Percentiles rank a stretch among this genome's conserved stretches.
Conservation (phyloP, 2,113 vertebrate genomes). For the Nothocercus nigrocapillus region DNA sequence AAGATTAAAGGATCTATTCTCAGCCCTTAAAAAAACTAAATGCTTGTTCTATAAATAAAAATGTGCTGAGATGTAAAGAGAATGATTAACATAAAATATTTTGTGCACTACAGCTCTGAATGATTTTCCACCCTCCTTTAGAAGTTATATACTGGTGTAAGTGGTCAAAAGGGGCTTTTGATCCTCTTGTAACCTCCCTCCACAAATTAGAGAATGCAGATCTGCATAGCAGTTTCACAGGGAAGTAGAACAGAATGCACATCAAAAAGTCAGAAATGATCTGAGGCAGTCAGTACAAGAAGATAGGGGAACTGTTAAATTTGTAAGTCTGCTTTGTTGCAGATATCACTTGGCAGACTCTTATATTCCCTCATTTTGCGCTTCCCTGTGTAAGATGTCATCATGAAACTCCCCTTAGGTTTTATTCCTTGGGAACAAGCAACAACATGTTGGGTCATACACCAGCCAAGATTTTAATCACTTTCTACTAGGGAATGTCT, state of each 20-base stretch:
- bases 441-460: background rate
- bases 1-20: background rate
- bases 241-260: background rate
- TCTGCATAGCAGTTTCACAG: background rate
- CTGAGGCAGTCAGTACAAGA: background rate
- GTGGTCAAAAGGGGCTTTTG: background rate
- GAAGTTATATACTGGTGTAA: background rate
- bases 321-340: background rate
- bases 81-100: background rate
- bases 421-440: background rate
- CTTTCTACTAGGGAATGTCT: background rate
- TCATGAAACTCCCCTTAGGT: background rate
- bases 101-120: background rate
- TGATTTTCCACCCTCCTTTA: background rate
- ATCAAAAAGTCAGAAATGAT: background rate
- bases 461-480: background rate
- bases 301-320: background rate
- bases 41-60: background rate
- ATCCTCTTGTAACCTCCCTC: background rate
- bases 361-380: background rate
- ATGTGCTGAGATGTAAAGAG: background rate
- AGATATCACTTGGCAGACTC: background rate
- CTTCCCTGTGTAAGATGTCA: background rate
- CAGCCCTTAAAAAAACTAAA: background rate
- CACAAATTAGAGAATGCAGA: background rate